These are phyloP conservation scores for Percopsis omiscomaycus DNA, from an alignment of 2,797 vertebrate species.

Conservation along the genomic window DNA sequence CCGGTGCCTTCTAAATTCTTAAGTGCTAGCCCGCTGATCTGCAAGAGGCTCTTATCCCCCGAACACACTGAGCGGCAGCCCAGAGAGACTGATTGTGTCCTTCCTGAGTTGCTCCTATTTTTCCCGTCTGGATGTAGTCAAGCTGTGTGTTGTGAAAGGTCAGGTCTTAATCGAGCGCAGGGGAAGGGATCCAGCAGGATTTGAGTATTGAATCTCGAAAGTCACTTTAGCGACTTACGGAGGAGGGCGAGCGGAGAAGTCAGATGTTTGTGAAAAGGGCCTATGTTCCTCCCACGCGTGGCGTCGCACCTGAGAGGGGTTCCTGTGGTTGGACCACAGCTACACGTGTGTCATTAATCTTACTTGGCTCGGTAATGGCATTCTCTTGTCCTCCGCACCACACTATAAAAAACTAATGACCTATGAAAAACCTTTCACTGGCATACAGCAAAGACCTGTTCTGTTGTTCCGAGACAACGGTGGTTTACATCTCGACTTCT, in stretches of 20 bases:
- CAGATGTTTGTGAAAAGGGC: slow-evolving; percentile 1
- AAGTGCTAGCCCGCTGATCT: slow-evolving; percentile 12
- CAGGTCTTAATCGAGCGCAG: slow-evolving; percentile 64
- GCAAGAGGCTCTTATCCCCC: slow-evolving; percentile 19
- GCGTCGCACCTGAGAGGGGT: slow-evolving; percentile 18
- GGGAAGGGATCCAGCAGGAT: slow-evolving; percentile 55
- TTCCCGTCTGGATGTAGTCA: slow-evolving; percentile 33
- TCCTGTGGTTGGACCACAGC: slow-evolving; percentile 14
- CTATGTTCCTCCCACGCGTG: slow-evolving; percentile 16
- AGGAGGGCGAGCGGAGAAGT: slow-evolving; percentile 19
- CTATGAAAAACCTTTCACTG: slow-evolving; percentile 4
- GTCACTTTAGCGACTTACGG: slow-evolving; percentile 46
- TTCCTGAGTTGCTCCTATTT: slow-evolving; percentile 43
- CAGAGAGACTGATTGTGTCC: slow-evolving; percentile 33
- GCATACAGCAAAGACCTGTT: slow-evolving; percentile 9
- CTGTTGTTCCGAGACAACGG: slow-evolving; percentile 21
- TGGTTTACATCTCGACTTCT: slow-evolving; percentile 18
- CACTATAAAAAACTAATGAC: slow-evolving; percentile 54
- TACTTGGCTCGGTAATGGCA: slow-evolving; percentile 34
- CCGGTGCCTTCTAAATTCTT: slow-evolving; percentile 5
- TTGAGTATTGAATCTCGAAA: slow-evolving; percentile 66
- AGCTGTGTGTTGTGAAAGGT: slow-evolving; percentile 57
- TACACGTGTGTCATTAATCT: slow-evolving; percentile 45
- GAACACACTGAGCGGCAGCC: slow-evolving; percentile 4
- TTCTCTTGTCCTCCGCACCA: slow-evolving; percentile 43